phyloP scores from a whole-genome alignment of 2,113 vertebrate species.

The Syrmaticus mikado region DNA sequence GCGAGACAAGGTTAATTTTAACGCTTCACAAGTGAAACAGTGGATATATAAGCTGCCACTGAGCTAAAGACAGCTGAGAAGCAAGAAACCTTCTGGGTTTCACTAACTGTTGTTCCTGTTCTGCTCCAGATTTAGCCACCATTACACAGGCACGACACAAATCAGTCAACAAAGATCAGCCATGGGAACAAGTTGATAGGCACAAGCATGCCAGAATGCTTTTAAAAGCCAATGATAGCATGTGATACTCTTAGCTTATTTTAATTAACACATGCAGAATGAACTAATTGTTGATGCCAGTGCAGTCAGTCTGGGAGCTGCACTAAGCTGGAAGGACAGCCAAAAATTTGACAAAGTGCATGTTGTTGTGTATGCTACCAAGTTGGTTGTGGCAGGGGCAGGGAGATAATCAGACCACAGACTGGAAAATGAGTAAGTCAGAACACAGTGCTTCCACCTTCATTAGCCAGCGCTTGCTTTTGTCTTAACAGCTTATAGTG shows the following conservation, averaged over 20 bases:
- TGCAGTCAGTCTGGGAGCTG: background rate
- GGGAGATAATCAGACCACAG: background rate
- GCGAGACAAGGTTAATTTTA: background rate
- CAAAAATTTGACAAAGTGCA: background rate
- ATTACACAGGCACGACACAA: background rate
- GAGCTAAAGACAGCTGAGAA: background rate
- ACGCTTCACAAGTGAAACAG: background rate
- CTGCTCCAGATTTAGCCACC: background rate
- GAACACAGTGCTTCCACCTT: accelerated
- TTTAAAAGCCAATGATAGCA: background rate
- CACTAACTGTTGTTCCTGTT: background rate
- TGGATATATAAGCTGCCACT: background rate
- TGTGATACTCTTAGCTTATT: background rate
- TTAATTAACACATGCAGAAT: conserved; percentile 1
- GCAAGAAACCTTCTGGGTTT: background rate
- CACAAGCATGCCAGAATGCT: background rate
- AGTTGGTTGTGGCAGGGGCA: accelerated
- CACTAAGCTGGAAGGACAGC: background rate
- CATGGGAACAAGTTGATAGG: background rate
- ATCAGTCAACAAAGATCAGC: background rate
- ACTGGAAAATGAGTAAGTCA: background rate
- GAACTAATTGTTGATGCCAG: background rate
- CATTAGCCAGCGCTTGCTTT: background rate
- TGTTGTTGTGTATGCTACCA: background rate
- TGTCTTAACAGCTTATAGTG: accelerated